phyloP scores from a whole-genome alignment of 2,888 invertebrate species.

The Ashinkailepas kermadecensis region DNA sequence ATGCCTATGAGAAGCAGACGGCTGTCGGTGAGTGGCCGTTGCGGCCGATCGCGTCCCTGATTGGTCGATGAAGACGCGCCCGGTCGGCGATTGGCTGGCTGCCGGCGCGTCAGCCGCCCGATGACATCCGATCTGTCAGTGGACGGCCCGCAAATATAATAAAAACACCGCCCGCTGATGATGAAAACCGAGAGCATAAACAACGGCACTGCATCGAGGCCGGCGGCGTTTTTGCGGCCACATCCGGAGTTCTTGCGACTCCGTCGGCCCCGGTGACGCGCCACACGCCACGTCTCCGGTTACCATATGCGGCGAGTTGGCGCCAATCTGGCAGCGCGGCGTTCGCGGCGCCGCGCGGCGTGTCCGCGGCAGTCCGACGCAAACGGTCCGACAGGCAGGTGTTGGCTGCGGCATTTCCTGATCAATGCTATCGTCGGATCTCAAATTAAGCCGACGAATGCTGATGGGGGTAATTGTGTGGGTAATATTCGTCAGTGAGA shows the following conservation, averaged over 20 bases:
- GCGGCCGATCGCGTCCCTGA: not conserved
- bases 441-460: not conserved
- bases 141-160: not conserved
- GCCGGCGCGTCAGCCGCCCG: not conserved
- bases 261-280: too few relatives aligned
- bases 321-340: constrained; percentile 3
- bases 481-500: not conserved
- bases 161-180: not conserved
- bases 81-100: not conserved
- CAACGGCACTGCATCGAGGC: not conserved
- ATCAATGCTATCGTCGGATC: not conserved
- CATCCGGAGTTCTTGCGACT: constrained; percentile 4
- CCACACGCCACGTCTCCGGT: not conserved
- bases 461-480: not conserved
- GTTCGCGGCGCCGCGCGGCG: not conserved
- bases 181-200: not conserved
- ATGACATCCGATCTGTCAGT: constrained; percentile 3
- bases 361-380: too few relatives aligned
- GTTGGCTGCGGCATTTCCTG: not conserved
- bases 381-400: not conserved
- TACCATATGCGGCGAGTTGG: not conserved
- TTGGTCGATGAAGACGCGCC: not conserved
- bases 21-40: not conserved
- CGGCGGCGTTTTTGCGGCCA: not conserved
- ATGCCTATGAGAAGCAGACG: not conserved